Evolutionary conservation across 2,888 invertebrate genomes (phyloP), one percentile per base, ranked within the genome.

Genomic region (Harpalus rufipes): DNA sequence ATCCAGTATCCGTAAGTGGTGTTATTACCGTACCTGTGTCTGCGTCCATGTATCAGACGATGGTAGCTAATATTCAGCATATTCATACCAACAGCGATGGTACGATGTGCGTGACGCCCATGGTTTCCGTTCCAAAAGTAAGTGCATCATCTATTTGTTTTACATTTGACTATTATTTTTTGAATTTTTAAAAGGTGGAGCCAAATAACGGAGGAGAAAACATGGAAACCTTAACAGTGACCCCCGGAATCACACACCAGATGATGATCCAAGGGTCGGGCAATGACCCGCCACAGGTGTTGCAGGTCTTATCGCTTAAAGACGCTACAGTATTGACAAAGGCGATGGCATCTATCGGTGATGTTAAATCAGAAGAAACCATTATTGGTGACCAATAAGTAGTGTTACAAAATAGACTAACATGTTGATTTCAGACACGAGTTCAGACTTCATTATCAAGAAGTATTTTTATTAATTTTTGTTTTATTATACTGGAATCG

Each of bases 21-120:
- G 97, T 98, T 92, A 97, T 98, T 90, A 97, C 98, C 83, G 97
- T 98, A 88, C 98, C 98, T 84, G 97, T 98, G 86, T 96, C 97
- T 63, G 96, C 97, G 85, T 97, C 97, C 86, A 97, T 98, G 96
- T 98, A 98, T 93, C 98, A 98, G 92, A 97, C 97, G 86, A 97
- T 98, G 93, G 96, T 98, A 90, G 97, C 97, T 84, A 96, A 96
- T 91, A 96, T 97, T 90, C 96, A 96, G 90, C 94, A 94, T 89
- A 93, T 96, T 87, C 94, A 94, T 88, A 93, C 94, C 79, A 93
- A 93, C 87, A 93, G 94, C 88, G 96, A 97, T 90, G 96, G 96
- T 88, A 95, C 95, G 72, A 95, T 97, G 89, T 96, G 96, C 92
- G 95, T 97, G 86, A 94, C 96, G 86, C 96, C 96, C 88, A 95